Evolutionary conservation across 2,113 vertebrate species (phyloP).

Genomic region (rat (Rattus norvegicus)): GRCr8 NC_086028.1:68089001-68089500

Average conservation of each 20-base stretch:
- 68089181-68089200: neutral
- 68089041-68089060: neutral
- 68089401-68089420: neutral
- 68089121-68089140: neutral
- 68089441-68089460: constrained; percentile 1
- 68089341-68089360: neutral
- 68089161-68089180: neutral
- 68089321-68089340: neutral
- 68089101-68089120: neutral
- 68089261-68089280: neutral
- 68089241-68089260: neutral
- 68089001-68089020: neutral
- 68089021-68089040: neutral
- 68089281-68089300: neutral
- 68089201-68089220: neutral
- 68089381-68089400: neutral
- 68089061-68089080: too few relatives aligned
- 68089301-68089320: neutral
- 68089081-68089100: neutral
- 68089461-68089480: neutral
- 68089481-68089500: constrained; percentile 2
- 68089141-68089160: neutral
- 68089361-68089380: neutral
- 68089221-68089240: neutral
- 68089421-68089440: constrained; percentile 2